Base-by-base conservation (phyloP, 1,140 invertebrate genomes). In the Papilio xuthus region DNA sequence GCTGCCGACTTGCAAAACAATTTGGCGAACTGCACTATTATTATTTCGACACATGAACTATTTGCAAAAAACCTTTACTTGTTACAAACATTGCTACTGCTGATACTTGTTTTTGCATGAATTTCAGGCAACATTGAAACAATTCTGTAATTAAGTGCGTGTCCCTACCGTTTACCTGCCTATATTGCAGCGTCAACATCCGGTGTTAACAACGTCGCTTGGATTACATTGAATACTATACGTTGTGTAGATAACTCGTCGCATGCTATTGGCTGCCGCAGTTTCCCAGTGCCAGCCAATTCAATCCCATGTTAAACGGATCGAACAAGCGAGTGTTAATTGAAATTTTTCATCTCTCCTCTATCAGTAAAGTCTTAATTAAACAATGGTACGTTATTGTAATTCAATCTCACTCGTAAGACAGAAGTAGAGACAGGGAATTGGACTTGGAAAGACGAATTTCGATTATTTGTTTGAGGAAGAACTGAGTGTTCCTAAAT, bases 191-290 rank as follows among this genome's bases (percentile, higher is more conserved):
- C 84, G 74, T 78, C 79, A 80, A 83, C 84, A 76, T 82, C 83
- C 85, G 53, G 85, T 82, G 84, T 86, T 85, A 85, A 85, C 87
- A 83, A 81, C 81, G 80, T 82, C 82, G 84, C 80, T 78, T 80
- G 84, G 85, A 88, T 88, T 86, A 91, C 87, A 78, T 83, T 82
- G 78, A 87, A 90, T 86, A 89, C 89, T 88, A 88, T 88, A 89
- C 90, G 87, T 87, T 87, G 89, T 86, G 26, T 60, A 69, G 74
- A 26, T 67, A 60, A 26, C 4, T 23, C 26, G 26, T 67, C 13
- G 13, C 20, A 7, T 67, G 6, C 78, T 84, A 83, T 85, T 81
- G 80, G 87, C 85, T 67, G 80, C 56, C 83, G 85, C 88, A 79
- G 50, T 77, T 89, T 82, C 90, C 89, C 91, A 86, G 88, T 78